Conservation (phyloP, 2,888 invertebrate species). For the Tenthredo scrophulariae region DNA sequence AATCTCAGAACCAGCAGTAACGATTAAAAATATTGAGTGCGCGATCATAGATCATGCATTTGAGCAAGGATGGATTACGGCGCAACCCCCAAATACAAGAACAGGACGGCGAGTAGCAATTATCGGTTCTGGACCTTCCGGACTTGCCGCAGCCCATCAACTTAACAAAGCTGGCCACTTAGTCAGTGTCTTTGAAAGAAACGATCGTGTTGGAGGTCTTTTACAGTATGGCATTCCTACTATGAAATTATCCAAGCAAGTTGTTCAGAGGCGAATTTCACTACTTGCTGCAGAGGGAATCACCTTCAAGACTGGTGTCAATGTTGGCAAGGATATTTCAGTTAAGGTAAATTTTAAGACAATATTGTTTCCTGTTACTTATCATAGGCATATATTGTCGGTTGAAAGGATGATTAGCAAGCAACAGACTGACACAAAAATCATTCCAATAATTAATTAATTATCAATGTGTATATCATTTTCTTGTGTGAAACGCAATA, state of each 20-base stretch:
- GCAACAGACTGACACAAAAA: neutral
- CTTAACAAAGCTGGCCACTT: slow-evolving; percentile 97
- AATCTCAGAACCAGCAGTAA: slow-evolving; percentile 97
- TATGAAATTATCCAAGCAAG: slow-evolving; percentile 98
- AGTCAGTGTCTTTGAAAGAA: slow-evolving; percentile 98
- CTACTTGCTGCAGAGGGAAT: slow-evolving; percentile 95
- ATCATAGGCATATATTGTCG: too few species aligned
- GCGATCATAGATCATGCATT: slow-evolving; percentile 99
- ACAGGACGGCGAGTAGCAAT: slow-evolving; percentile 93
- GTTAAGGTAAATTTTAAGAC: slow-evolving; percentile 80
- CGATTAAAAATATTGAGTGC: slow-evolving; percentile 99
- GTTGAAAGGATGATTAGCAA: neutral
- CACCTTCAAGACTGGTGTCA: slow-evolving; percentile 91
- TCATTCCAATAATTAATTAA: neutral
- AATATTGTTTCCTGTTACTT: neutral
- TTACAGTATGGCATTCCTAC: slow-evolving; percentile 99
- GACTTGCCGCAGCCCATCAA: slow-evolving; percentile 97
- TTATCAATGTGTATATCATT: neutral
- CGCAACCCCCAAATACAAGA: slow-evolving; percentile 87
- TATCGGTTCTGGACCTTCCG: slow-evolving; percentile 96
- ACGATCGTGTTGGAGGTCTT: slow-evolving; percentile 96
- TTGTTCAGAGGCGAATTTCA: slow-evolving; percentile 93
- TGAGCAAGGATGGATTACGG: slow-evolving; percentile 95
- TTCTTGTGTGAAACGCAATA: slow-evolving; percentile 49
- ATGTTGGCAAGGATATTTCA: slow-evolving; percentile 95